A percentile compares a stretch with the other conserved stretches of the same genome.
Conservation (phyloP, 2,888 invertebrate genomes). For the Coenonympha arcania region DNA sequence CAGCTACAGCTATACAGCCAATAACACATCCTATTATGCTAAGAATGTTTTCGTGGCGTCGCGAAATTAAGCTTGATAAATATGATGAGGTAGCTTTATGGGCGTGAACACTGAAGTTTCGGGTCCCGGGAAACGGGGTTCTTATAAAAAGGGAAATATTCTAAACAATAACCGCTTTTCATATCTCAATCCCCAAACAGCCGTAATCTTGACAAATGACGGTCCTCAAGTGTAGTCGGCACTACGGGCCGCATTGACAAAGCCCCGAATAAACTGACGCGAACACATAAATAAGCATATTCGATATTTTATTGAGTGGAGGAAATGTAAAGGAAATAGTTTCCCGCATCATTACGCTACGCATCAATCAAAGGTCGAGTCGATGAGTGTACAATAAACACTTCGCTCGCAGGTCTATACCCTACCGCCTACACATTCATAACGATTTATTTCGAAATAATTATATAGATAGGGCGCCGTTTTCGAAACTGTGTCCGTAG, state of each 20-base stretch:
- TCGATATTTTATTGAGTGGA: slow-evolving; percentile 72
- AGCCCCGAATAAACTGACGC: slow-evolving; percentile 67
- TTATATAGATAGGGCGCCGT: too few relatives aligned
- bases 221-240: slow-evolving; percentile 64
- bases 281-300: slow-evolving; percentile 70
- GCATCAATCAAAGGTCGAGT: slow-evolving; percentile 64
- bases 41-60: slow-evolving; percentile 21
- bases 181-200: slow-evolving; percentile 67
- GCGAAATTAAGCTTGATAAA: slow-evolving; percentile 26
- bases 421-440: background rate
- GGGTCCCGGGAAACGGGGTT: slow-evolving; percentile 32
- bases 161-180: slow-evolving; percentile 70
- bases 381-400: slow-evolving; percentile 22
- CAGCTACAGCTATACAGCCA: slow-evolving; percentile 21
- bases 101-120: slow-evolving; percentile 31
- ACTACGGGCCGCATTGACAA: slow-evolving; percentile 65
- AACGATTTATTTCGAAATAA: slow-evolving; percentile 5
- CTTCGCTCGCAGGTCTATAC: background rate
- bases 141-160: slow-evolving; percentile 57
- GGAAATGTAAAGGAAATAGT: slow-evolving; percentile 73
- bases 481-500: too few relatives aligned
- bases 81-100: slow-evolving; percentile 29
- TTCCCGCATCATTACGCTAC: slow-evolving; percentile 67
- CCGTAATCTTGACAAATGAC: slow-evolving; percentile 72
- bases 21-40: slow-evolving; percentile 23